phyloP scores from a whole-genome alignment of 2,888 invertebrate genomes.

The Lasioglossum pauxillum region DNA sequence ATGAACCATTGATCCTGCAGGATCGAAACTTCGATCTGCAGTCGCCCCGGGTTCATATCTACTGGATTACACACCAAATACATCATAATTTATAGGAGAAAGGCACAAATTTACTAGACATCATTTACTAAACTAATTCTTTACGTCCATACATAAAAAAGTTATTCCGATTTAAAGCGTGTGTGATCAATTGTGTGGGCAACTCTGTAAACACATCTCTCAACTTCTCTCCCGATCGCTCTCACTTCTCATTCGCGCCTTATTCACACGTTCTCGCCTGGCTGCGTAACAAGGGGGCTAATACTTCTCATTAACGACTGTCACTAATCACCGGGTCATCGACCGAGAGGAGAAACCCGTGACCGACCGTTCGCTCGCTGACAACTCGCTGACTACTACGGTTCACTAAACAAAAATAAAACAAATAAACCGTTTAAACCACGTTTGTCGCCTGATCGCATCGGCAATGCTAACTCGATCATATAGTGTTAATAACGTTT shows the following conservation, averaged over 20 bases:
- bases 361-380: slow-evolving; percentile 15
- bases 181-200: too few relatives aligned
- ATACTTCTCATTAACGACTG: slow-evolving; percentile 15
- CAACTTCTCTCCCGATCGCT: slow-evolving; percentile 25
- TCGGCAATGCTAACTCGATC: slow-evolving; percentile 83
- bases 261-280: slow-evolving; percentile 22
- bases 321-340: slow-evolving; percentile 36
- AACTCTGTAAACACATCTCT: neutral
- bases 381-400: neutral
- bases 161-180: too few relatives aligned
- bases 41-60: too few relatives aligned
- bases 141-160: too few relatives aligned
- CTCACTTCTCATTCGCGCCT: slow-evolving; percentile 25
- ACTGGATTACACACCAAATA: too few relatives aligned
- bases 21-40: too few relatives aligned
- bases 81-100: too few relatives aligned
- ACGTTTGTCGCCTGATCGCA: slow-evolving; percentile 78
- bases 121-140: too few relatives aligned
- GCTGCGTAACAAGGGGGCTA: slow-evolving; percentile 48
- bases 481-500: slow-evolving; percentile 70
- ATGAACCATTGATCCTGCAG: too few relatives aligned
- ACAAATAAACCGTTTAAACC: slow-evolving; percentile 3
- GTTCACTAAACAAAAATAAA: neutral
- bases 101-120: too few relatives aligned
- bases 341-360: neutral